Base-by-base conservation (phyloP, 92 coral and sea anemone species). In the Pocillopora meandrina region DNA sequence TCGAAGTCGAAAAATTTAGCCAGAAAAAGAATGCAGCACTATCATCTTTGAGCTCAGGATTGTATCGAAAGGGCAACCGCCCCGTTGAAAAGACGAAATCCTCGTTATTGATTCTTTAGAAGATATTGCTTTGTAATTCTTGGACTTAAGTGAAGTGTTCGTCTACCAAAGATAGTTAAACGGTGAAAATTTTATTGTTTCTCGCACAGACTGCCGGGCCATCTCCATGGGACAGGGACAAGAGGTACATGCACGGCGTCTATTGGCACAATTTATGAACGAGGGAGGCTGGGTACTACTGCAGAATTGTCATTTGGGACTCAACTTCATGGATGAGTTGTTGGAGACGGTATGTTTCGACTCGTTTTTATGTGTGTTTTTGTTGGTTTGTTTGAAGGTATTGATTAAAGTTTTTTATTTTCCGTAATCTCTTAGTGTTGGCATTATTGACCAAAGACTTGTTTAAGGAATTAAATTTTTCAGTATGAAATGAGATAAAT, bases 201-300 rank as follows among this genome's bases (percentile, higher is more conserved):
- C 62, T 26, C 74, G 66, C 88, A 36, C 85, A 94, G 99, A 96
- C 60, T 96, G 99, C 89, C 99, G 99, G 23, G 98, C 98, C 77
- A 96, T 96, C 55, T 96, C 99, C 68, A 96, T 96, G 99, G 99
- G 99, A 63, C 99, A 96, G 91, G 99, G 99, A 13, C 99, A 96
- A 88, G 99, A 96, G 81, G 98, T 96, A 31, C 99, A 96, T 84
- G 99, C 99, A 17, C 96, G 99, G 71, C 92, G 98, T 62, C 87
- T 96, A 23, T 87, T 96, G 70, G 90, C 88, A 71, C 98, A 94
- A 84, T 96, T 96, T 75, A 96, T 96, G 99, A 83, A 90, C 89
- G 98, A 94, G 86, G 99, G 99, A 89, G 99, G 99, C 90, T 96
- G 99, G 99, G 99, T 96, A 26, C 93, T 96, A 66, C 87, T 96